Evolutionary conservation across 2,113 vertebrate genomes (phyloP).

Genomic region (Zosterops borbonicus): DNA sequence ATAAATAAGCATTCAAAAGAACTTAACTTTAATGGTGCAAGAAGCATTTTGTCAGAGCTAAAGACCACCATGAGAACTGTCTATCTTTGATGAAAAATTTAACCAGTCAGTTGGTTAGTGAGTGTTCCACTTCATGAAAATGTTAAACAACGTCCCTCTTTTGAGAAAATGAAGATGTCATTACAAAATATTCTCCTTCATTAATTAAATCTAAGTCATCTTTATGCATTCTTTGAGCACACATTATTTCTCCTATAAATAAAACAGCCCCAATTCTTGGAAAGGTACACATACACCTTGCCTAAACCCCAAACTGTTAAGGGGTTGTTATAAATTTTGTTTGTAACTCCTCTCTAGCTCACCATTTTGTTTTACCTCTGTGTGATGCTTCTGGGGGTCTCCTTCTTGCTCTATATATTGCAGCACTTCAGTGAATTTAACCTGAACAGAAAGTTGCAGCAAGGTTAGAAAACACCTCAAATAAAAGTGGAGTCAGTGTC

Average conservation of each 20-base stretch:
- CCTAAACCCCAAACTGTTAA: background rate
- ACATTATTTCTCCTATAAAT: background rate
- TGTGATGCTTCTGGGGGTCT: background rate
- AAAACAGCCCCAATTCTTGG: background rate
- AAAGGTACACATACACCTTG: background rate
- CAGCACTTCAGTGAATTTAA: background rate
- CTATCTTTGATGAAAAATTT: background rate
- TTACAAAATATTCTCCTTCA: background rate
- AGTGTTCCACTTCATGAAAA: background rate
- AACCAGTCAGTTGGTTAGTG: background rate
- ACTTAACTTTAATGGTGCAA: background rate
- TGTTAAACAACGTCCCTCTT: background rate
- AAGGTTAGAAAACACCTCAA: background rate
- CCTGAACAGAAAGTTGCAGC: background rate
- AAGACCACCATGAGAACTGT: background rate
- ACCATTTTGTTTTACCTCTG: background rate
- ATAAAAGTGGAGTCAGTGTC: background rate
- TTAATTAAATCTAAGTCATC: background rate
- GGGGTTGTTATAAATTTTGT: background rate
- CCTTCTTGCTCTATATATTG: background rate
- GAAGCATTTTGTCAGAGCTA: background rate
- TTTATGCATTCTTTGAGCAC: background rate
- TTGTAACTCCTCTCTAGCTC: background rate
- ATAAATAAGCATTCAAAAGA: conserved; percentile 19
- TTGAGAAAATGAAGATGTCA: background rate